Percentiles rank a stretch among this genome's conserved stretches.
These are phyloP conservation scores for Phocides pigmalion DNA, from an alignment of 1,140 invertebrate genomes.

Conservation along the genomic window DNA sequence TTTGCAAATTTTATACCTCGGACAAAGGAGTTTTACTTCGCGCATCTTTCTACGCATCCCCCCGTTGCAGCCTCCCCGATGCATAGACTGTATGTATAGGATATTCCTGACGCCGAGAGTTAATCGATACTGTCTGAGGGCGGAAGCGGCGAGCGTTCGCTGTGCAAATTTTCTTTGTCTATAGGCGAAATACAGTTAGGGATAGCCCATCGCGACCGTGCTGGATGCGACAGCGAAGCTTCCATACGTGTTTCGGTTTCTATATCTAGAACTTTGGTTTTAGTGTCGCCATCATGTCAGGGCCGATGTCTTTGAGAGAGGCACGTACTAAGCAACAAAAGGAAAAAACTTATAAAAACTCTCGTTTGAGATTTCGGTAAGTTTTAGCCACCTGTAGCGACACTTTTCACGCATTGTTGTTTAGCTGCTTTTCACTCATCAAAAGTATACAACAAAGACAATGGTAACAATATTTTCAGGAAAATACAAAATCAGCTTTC, in stretches of 20 bases:
- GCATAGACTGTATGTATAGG: neutral
- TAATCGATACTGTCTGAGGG: neutral
- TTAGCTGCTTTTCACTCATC: neutral
- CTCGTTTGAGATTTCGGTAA: slow-evolving; percentile 18
- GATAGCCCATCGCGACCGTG: neutral
- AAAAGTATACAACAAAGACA: no score
- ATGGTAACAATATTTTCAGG: no score
- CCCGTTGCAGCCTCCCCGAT: neutral
- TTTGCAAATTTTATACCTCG: no score
- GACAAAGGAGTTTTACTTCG: no score
- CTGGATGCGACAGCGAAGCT: no score
- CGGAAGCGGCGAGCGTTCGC: neutral
- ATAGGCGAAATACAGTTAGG: neutral
- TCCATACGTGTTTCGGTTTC: neutral
- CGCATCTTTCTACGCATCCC: no score
- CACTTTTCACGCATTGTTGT: neutral
- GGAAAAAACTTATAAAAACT: slow-evolving; percentile 14
- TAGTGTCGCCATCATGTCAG: slow-evolving; percentile 13
- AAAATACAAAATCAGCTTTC: no score
- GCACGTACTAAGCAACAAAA: slow-evolving; percentile 21
- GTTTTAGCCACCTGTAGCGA: neutral
- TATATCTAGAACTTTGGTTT: slow-evolving; percentile 4
- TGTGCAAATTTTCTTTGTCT: neutral
- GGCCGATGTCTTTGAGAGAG: neutral
- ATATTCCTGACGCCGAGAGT: neutral